These are phyloP conservation scores for Urocolius indicus DNA, from an alignment of 2,113 vertebrate genomes.

Conservation along the genomic window DNA sequence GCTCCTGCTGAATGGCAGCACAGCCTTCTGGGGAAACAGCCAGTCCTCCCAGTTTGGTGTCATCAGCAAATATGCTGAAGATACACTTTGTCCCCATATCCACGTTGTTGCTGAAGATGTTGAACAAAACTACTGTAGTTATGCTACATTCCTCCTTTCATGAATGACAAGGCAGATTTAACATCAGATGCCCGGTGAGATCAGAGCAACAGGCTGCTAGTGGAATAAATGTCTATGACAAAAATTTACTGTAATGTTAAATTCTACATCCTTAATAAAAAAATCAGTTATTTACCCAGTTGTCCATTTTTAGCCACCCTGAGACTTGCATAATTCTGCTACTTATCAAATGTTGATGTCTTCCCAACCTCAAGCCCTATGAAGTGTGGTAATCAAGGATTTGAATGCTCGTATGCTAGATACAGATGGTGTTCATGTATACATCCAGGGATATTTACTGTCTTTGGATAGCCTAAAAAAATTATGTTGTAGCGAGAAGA, in stretches of 20 bases:
- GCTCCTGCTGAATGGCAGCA: no score
- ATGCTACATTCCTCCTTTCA: background rate
- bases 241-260: background rate
- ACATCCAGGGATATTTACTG: rapidly evolving
- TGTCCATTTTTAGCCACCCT: background rate
- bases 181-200: background rate
- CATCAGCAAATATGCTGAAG: no score
- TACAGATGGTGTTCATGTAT: background rate
- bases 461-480: background rate
- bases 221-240: background rate
- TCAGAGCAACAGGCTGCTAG: background rate
- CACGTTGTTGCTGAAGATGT: no score
- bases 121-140: no score
- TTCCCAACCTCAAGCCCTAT: background rate
- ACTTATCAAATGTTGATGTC: rapidly evolving
- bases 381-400: background rate
- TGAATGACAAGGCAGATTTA: background rate
- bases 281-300: background rate
- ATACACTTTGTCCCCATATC: no score
- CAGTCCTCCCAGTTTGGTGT: no score
- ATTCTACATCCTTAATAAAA: background rate
- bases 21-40: no score
- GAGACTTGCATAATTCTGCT: background rate
- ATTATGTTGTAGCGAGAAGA: background rate
- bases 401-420: background rate